Base-by-base conservation (phyloP, 2,888 invertebrate genomes). In the Eilema depressum region DNA sequence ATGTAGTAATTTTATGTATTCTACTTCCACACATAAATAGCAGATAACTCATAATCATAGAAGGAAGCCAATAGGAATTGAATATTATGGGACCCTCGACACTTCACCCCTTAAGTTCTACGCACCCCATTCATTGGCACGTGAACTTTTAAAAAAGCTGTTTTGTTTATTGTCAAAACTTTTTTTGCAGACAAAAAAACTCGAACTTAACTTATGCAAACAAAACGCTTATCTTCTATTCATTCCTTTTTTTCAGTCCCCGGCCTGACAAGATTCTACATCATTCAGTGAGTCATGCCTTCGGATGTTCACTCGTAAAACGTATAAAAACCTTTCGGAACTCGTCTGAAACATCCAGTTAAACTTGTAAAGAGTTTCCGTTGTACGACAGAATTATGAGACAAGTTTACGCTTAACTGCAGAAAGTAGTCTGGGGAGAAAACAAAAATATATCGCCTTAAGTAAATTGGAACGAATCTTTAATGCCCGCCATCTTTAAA, bases 321-420 rank as follows among this genome's bases (percentile, higher is more conserved):
- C 83, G 85, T 85, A 87, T 86, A 89, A 89, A 91, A 90, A 88
- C 85, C 83, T 76, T 82, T 85, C 76, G 74, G 77, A 86, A 89
- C 85, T 89, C 86, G 78, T 75, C 79, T 80, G 86, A 88, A 89
- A 90, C 91, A 89, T 89, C 83, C 80, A 87, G 89, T 88, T 88
- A 85, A 86, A 90, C 88, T 91, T 90, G 89, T 86, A 86, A 89
- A 91, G 89, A 88, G 87, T 89, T 92, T 89, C 89, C 89, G 85
- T 80, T 75, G 82, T 83, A 82, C 81, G 87, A 82, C 85, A 86
- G 88, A 92, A 87, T 93, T 93, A 93, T 91, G 92, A 88, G 86
- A 77, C 83, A 92, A 93, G 89, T 92, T 92, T 85, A 85, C 84
- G 76, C 75, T 79, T 81, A 80, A 83, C 82, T 82, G 83, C 82